phyloP scores from a whole-genome alignment of 2,113 vertebrate species.

The Alces alces region DNA sequence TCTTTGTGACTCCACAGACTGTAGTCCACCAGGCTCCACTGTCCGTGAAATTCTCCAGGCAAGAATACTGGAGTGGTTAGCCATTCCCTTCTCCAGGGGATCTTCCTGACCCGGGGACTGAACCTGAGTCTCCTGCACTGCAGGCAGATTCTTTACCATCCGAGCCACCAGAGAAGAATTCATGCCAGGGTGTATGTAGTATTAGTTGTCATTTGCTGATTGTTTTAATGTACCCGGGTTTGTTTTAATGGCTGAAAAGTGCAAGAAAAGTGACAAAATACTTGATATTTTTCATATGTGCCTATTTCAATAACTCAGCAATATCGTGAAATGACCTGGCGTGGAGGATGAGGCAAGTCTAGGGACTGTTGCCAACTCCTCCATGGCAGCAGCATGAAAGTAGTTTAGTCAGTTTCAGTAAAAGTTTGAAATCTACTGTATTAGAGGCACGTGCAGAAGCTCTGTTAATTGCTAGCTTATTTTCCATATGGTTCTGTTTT shows the following conservation, averaged over 20 bases:
- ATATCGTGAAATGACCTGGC: conserved; percentile 77
- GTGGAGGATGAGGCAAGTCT: conserved; percentile 78
- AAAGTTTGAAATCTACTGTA: conserved; percentile 91
- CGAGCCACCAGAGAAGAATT: neutral
- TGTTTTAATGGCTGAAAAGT: conserved; percentile 67
- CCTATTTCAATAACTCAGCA: conserved; percentile 71
- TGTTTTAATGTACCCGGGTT: neutral
- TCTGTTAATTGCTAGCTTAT: conserved; percentile 94
- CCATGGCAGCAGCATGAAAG: conserved; percentile 87
- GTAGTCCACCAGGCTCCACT: neutral
- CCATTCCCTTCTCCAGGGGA: neutral
- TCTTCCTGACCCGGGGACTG: neutral
- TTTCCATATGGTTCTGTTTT: conserved; percentile 98
- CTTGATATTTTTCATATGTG: conserved; percentile 57
- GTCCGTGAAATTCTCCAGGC: neutral
- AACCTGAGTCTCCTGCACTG: neutral
- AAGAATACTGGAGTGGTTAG: neutral
- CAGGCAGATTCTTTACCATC: neutral
- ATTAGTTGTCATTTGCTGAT: neutral
- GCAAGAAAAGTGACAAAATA: conserved; percentile 61
- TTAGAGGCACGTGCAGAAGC: conserved; percentile 90
- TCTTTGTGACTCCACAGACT: neutral
- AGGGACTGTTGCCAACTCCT: conserved; percentile 82
- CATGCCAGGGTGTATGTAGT: neutral
- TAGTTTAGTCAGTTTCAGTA: conserved; percentile 91